These are phyloP conservation scores for Amphiura filiformis DNA, from an alignment of 35 echinoderm and acorn worm genomes.

Conservation along the genomic window DNA sequence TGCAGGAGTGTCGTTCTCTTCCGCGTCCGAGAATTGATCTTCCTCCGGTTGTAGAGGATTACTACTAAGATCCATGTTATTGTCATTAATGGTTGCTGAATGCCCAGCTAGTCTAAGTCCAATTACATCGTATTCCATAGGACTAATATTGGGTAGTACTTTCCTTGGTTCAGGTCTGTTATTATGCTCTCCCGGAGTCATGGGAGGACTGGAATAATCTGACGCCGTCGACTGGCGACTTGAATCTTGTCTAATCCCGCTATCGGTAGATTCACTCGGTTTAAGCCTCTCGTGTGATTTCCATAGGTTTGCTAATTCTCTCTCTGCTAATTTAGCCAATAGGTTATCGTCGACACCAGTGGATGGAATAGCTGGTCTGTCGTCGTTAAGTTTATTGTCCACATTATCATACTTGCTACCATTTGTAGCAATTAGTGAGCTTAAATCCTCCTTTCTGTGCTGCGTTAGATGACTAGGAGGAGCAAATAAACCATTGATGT, in stretches of 20 bases:
- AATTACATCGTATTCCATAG: conserved; percentile 89
- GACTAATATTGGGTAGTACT: conserved; percentile 70
- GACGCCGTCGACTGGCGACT: conserved; percentile 55
- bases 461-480: conserved; percentile 31
- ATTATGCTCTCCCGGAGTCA: conserved; percentile 30
- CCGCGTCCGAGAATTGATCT: conserved; percentile 96
- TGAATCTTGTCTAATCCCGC: conserved; percentile 37
- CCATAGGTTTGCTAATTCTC: conserved; percentile 60
- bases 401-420: conserved; percentile 40
- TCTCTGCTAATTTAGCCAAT: conserved; percentile 52
- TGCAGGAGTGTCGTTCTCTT: conserved; percentile 68
- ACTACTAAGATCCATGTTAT: conserved; percentile 55
- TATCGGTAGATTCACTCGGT: conserved; percentile 28
- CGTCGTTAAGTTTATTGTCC: neutral
- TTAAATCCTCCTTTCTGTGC: conserved; percentile 20
- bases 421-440: neutral
- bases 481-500: conserved; percentile 12
- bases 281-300: conserved; percentile 58
- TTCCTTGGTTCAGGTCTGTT: conserved; percentile 40
- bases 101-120: conserved; percentile 81
- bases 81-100: conserved; percentile 56
- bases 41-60: conserved; percentile 66
- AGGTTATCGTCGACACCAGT: conserved; percentile 60
- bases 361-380: conserved; percentile 13
- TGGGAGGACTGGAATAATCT: conserved; percentile 51